Evolutionary conservation across 1,140 invertebrate genomes (phyloP), one percentile per base, ranked within the genome.

Genomic region (Drosophila watanabei): DNA sequence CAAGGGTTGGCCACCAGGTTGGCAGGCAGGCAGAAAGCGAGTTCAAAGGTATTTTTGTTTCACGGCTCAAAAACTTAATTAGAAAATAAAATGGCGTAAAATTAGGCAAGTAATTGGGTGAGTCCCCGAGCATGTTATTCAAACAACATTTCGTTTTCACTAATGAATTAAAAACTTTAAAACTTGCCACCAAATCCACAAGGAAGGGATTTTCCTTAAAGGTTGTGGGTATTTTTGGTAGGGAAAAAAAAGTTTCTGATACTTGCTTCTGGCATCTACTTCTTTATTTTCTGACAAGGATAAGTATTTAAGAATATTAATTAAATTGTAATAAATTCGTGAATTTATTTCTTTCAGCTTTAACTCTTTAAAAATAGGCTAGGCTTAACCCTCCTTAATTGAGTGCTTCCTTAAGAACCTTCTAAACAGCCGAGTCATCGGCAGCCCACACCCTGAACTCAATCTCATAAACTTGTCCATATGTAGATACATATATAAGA

Each of bases 401-500:
- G 41, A 77, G 57, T 56, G 62, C 39, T 43, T 56, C 30, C 62
- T 61, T 24, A n/a, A 30, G 24, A 69, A 70, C 65, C 24, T n/a
- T 39, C 66, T 39, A 45, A 78, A 68, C 30, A 33, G 73, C 41
- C 65, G 43, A 77, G 56, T 77, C 75, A 78, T 69, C 16, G 39
- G 20, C 8, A 28, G 41, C 35, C 72, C 59, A 54, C 62, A 77
- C 62, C 62, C 62, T 18, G 18, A 75, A 13, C 35, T 16, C 49
- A 48, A 24, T 28, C 24, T 14, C 48, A 48, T 33, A 51, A 37
- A 65, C 60, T 49, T 37, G 32, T 33, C 13, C 52, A 56, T 46
- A 46, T 70, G 46, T 37, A 56, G 30, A 72, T 71, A 49, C 46
- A 71, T 41, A 49, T 56, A 71, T 41, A 51, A 28, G 30, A 24